Conservation (phyloP, 2,113 vertebrate species). For the Lampris incognitus region DNA sequence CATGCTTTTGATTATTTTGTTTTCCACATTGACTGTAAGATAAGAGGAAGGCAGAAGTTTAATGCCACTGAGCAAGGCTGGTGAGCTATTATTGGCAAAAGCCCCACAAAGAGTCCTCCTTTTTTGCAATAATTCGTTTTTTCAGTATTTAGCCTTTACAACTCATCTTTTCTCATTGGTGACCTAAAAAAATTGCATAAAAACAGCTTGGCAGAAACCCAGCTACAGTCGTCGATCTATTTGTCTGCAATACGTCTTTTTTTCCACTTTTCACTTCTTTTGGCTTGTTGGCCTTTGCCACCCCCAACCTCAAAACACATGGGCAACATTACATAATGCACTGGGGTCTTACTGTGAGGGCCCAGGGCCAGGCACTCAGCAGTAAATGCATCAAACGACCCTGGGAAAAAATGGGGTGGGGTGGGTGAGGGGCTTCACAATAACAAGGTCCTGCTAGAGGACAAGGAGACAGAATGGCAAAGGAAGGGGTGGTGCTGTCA, state of each 20-base stretch:
- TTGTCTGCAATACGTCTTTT: too few relatives aligned
- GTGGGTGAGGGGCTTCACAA: background rate
- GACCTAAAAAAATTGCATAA: too few relatives aligned
- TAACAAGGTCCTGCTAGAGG: constrained; percentile 64
- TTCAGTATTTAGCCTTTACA: too few relatives aligned
- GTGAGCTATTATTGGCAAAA: background rate
- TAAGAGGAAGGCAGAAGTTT: too few relatives aligned
- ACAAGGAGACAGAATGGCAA: constrained; percentile 26
- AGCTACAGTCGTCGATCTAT: too few relatives aligned
- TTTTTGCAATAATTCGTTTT: background rate
- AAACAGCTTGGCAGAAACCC: too few relatives aligned
- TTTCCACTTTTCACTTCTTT: background rate
- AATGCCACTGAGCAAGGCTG: background rate
- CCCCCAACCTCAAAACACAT: constrained; percentile 39
- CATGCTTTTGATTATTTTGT: too few relatives aligned
- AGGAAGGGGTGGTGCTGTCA: constrained; percentile 9
- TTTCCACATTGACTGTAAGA: too few relatives aligned
- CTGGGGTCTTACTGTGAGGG: constrained; percentile 16
- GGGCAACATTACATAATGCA: constrained; percentile 20
- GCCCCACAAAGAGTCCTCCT: background rate
- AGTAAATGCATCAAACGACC: constrained; percentile 63
- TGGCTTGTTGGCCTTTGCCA: constrained; percentile 7
- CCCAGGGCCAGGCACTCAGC: constrained; percentile 2
- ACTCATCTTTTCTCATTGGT: too few relatives aligned
- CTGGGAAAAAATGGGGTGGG: constrained; percentile 18